Conservation (phyloP, 2,797 vertebrate genomes). For the Hafferia zeledoni region DNA sequence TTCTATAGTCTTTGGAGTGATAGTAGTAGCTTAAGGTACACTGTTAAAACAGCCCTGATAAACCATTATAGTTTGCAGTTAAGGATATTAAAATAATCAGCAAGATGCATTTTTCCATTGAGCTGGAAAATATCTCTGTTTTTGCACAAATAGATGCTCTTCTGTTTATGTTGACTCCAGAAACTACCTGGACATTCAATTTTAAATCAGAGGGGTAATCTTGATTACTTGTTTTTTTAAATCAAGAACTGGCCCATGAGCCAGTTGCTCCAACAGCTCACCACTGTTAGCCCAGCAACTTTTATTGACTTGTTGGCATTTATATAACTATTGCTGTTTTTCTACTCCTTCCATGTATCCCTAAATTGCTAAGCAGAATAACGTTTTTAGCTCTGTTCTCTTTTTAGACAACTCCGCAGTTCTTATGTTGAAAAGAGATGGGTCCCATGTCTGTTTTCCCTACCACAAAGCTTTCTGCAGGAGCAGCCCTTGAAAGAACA, state of each 20-base stretch:
- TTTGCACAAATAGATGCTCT: background rate
- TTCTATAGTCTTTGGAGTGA: background rate
- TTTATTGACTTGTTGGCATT: background rate
- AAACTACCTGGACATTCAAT: background rate
- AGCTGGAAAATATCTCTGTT: background rate
- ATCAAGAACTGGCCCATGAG: background rate
- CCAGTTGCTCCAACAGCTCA: background rate
- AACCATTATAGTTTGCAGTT: background rate
- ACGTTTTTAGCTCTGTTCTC: background rate
- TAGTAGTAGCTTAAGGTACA: background rate
- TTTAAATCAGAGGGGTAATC: background rate
- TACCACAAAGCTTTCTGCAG: background rate
- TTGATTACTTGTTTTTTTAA: background rate
- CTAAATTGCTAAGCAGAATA: background rate
- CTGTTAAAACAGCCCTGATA: background rate
- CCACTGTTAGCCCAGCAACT: background rate
- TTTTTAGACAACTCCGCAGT: background rate
- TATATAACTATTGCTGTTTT: background rate
- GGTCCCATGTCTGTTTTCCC: background rate
- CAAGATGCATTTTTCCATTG: background rate
- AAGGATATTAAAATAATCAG: background rate
- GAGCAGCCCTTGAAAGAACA: background rate
- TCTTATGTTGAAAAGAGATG: background rate
- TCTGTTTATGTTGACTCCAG: background rate
- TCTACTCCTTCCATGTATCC: background rate